A percentile compares a stretch with the other conserved stretches of the same genome.
phyloP scores from a whole-genome alignment of 2,888 invertebrate species.

The Nephrotoma flavescens region DNA sequence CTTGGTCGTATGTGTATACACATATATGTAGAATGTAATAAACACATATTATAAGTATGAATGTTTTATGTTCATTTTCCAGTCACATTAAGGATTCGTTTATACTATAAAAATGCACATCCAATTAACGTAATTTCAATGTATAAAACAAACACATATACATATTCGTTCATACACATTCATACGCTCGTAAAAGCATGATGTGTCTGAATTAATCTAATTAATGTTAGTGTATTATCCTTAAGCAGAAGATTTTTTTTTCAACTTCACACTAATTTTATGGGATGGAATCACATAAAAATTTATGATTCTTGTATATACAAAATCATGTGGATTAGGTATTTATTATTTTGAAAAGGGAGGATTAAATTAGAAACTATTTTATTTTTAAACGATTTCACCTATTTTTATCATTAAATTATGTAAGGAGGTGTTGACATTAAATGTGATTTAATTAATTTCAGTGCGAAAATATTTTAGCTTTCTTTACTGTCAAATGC shows the following conservation, averaged over 20 bases:
- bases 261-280: neutral
- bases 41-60: neutral
- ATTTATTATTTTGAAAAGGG: neutral
- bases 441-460: neutral
- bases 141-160: neutral
- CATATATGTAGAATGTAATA: neutral
- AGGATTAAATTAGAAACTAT: neutral
- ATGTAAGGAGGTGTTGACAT: neutral
- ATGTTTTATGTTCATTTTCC: neutral
- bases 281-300: neutral
- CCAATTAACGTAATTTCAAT: neutral
- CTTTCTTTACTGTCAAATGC: neutral
- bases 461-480: neutral
- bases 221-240: neutral
- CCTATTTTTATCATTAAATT: neutral
- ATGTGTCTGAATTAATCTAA: neutral
- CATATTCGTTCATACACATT: neutral
- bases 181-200: neutral
- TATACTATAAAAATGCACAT: neutral
- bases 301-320: neutral
- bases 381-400: neutral
- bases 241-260: neutral
- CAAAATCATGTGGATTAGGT: neutral
- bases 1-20: neutral
- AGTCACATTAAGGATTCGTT: neutral